Conservation (phyloP, 2,888 invertebrate genomes). For the Mesorhabditis sp. region DNA sequence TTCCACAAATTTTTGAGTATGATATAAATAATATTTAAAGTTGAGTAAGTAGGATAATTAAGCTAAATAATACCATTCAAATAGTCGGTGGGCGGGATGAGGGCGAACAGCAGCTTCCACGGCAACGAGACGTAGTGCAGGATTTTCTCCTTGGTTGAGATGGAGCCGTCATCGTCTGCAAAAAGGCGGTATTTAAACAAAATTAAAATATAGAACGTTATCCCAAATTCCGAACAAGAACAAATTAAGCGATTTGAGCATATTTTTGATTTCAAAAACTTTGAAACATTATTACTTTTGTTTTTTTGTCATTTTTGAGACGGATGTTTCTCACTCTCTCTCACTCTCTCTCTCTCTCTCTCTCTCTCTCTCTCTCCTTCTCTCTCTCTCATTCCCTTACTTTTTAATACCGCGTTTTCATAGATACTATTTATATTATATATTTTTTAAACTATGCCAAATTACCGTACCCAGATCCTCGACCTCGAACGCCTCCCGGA, state of each 20-base stretch:
- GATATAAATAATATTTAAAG: not conserved
- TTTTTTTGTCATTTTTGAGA: not conserved
- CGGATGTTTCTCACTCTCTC: conserved; percentile 12
- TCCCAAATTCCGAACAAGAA: conserved; percentile 1
- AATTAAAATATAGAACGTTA: not conserved
- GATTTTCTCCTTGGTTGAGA: conserved; percentile 74
- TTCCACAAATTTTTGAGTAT: no score
- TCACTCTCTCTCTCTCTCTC: not conserved
- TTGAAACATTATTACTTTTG: no score
- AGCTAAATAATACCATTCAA: conserved; percentile 32
- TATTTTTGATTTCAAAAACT: no score
- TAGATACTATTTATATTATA: no score
- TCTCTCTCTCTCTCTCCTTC: not conserved
- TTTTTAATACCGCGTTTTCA: no score
- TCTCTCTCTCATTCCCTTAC: no score
- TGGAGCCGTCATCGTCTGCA: conserved; percentile 30
- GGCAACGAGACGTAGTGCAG: conserved; percentile 91
- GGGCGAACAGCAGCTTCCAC: conserved; percentile 95
- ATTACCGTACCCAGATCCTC: conserved; percentile 24
- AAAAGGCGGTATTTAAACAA: not conserved
- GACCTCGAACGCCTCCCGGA: conserved; percentile 89
- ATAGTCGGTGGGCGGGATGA: conserved; percentile 91
- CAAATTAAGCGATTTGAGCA: conserved; percentile 10
- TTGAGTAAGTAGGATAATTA: not conserved
- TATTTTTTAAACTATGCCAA: no score